A percentile compares a stretch with the other conserved stretches of the same genome.
Evolutionary conservation across 2,888 invertebrate genomes (phyloP).

Genomic region (Xestia sexstrigata): DNA sequence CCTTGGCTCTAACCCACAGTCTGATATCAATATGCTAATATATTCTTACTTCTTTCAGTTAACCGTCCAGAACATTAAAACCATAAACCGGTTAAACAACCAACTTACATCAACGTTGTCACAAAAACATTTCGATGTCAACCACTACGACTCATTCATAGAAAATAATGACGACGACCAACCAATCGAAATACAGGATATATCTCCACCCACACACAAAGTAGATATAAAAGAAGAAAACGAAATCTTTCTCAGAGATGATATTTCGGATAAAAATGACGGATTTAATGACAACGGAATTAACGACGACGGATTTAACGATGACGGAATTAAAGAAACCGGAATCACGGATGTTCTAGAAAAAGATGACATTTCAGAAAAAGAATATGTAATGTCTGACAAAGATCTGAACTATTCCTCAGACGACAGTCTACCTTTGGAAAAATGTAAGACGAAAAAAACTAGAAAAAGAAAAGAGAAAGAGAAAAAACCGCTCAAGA

Average conservation of each 20-base stretch:
- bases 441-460: slow-evolving; percentile 70
- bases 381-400: slow-evolving; percentile 36
- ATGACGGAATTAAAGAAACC: slow-evolving; percentile 3
- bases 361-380: slow-evolving; percentile 30
- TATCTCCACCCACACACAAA: slow-evolving; percentile 35
- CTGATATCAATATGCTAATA: neutral
- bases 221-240: slow-evolving; percentile 66
- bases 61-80: slow-evolving; percentile 73
- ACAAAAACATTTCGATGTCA: slow-evolving; percentile 58
- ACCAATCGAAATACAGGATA: slow-evolving; percentile 17
- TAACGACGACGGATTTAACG: slow-evolving; percentile 10
- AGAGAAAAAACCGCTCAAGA: slow-evolving; percentile 14
- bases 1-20: too few species aligned
- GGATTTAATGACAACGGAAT: slow-evolving; percentile 15
- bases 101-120: slow-evolving; percentile 68
- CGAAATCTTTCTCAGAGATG: slow-evolving; percentile 66
- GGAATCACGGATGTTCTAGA: slow-evolving; percentile 14
- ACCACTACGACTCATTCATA: slow-evolving; percentile 69
- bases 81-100: slow-evolving; percentile 74
- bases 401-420: slow-evolving; percentile 71
- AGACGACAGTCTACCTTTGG: slow-evolving; percentile 78
- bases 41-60: slow-evolving; percentile 72
- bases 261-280: slow-evolving; percentile 42
- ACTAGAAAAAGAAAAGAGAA: slow-evolving; percentile 47
- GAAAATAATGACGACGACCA: slow-evolving; percentile 37